Evolutionary conservation across 2,888 invertebrate genomes (phyloP).

Genomic region (Macrosiphum euphorbiae): DNA sequence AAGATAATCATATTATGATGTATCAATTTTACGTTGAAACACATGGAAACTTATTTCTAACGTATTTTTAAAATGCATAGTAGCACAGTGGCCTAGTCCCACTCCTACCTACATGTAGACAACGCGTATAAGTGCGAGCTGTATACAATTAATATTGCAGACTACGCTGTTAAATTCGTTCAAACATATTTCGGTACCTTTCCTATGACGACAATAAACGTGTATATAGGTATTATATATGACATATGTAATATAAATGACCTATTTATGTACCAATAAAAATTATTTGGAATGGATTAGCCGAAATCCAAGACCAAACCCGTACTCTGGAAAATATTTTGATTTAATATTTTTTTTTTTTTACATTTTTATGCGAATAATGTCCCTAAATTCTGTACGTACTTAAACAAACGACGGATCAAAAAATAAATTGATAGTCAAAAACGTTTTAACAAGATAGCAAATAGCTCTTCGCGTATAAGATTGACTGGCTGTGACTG

Average conservation of each 20-base stretch:
- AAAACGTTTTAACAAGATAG: neutral
- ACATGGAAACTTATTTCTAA: too few relatives aligned
- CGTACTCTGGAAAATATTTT: neutral
- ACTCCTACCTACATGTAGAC: neutral
- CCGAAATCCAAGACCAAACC: neutral
- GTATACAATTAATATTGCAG: neutral
- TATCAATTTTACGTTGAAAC: too few relatives aligned
- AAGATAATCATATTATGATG: too few relatives aligned
- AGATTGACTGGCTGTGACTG: neutral
- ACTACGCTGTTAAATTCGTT: neutral
- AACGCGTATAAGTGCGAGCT: neutral
- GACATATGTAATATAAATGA: neutral
- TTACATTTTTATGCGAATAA: neutral
- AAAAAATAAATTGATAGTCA: neutral
- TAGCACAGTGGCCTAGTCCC: too few relatives aligned
- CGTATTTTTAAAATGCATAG: too few relatives aligned
- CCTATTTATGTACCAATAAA: neutral
- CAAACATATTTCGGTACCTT: neutral
- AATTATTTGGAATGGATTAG: neutral
- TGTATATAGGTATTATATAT: too few relatives aligned
- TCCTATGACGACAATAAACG: neutral
- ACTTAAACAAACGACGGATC: neutral
- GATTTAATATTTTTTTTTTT: neutral
- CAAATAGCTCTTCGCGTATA: neutral
- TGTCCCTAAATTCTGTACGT: neutral